A percentile compares a stretch with the other conserved stretches of the same genome.
Conservation (phyloP, 2,888 invertebrate genomes). For the Lutraria lutraria region DNA sequence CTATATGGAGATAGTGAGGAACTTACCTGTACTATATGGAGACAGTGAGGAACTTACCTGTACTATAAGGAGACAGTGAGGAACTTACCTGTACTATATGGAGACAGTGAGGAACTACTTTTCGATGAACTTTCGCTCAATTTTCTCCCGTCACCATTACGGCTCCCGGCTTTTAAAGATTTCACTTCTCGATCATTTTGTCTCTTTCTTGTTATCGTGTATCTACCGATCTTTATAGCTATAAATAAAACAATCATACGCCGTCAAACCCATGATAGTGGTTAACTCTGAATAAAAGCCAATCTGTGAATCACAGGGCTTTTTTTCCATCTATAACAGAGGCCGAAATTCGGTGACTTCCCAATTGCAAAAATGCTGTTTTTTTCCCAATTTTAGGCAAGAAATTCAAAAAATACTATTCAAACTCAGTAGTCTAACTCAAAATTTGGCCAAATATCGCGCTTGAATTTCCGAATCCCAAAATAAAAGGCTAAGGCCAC, state of each 20-base stretch:
- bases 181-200: constrained; percentile 84
- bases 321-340: no score
- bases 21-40: constrained; percentile 8
- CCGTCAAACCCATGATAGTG: no score
- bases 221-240: constrained; percentile 86
- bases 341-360: no score
- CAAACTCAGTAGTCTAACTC: no score
- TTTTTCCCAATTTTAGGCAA: no score
- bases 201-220: constrained; percentile 84
- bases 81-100: constrained; percentile 55
- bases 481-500: no score
- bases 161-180: constrained; percentile 64
- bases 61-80: background rate
- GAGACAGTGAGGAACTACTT: constrained; percentile 40
- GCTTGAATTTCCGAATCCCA: no score
- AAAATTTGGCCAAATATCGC: no score
- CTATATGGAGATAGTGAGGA: background rate
- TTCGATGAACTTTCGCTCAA: constrained; percentile 52
- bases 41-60: background rate
- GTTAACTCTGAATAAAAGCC: no score
- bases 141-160: background rate
- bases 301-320: no score
- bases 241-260: constrained; percentile 55
- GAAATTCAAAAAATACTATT: no score
- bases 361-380: no score